These are phyloP conservation scores for Sebastes cheni DNA, from an alignment of 2,797 vertebrate genomes.

Conservation along the genomic window DNA sequence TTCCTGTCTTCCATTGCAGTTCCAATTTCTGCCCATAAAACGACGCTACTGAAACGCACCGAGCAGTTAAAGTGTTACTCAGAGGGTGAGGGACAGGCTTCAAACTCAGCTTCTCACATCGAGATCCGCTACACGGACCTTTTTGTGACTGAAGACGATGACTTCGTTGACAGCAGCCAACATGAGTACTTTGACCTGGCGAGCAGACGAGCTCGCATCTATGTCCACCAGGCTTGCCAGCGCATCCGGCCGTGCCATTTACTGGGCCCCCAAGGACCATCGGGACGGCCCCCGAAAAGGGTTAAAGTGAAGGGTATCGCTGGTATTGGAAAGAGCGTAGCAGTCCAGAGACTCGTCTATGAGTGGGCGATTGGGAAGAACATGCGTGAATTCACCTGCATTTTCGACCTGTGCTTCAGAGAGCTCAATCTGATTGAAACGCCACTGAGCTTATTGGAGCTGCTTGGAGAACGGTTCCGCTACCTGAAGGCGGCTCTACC, in stretches of 20 bases:
- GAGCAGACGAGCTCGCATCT: constrained; percentile 73
- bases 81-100: constrained; percentile 51
- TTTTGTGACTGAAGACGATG: constrained; percentile 73
- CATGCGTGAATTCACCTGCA: constrained; percentile 69
- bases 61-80: constrained; percentile 69
- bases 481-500: constrained; percentile 59
- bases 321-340: constrained; percentile 79
- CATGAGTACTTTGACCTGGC: constrained; percentile 79
- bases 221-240: constrained; percentile 74
- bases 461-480: constrained; percentile 62
- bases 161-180: constrained; percentile 38
- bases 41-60: constrained; percentile 66
- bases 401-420: constrained; percentile 75
- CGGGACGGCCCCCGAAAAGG: constrained; percentile 50
- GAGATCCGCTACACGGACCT: constrained; percentile 81
- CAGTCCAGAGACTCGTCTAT: constrained; percentile 72
- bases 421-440: constrained; percentile 68
- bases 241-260: constrained; percentile 61
- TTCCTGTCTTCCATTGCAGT: constrained; percentile 41
- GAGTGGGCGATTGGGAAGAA: constrained; percentile 79
- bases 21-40: constrained; percentile 72
- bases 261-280: constrained; percentile 36
- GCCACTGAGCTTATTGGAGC: constrained; percentile 65
- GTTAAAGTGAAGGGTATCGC: constrained; percentile 80
- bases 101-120: constrained; percentile 69